These are phyloP conservation scores for Pectinophora gossypiella DNA, from an alignment of 1,140 invertebrate species.

Conservation along the genomic window DNA sequence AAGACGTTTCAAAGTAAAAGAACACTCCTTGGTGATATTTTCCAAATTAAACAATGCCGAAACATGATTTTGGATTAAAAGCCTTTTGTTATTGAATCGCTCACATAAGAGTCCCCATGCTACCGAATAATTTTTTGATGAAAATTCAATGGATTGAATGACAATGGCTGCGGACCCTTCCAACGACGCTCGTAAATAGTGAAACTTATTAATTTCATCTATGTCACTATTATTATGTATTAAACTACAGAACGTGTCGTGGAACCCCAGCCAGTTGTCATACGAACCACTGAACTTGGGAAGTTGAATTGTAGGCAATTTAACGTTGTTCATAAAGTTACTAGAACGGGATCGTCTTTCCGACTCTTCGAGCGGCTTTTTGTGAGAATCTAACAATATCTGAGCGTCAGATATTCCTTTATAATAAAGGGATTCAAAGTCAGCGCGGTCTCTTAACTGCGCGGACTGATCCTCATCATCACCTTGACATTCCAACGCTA, in stretches of 20 bases:
- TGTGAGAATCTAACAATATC: neutral
- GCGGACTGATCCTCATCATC: neutral
- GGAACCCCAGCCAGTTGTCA: neutral
- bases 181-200: neutral
- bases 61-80: no score
- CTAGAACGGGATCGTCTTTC: neutral
- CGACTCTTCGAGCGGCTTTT: neutral
- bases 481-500: neutral
- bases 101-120: constrained; percentile 7
- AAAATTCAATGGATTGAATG: constrained; percentile 4
- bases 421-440: neutral
- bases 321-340: constrained; percentile 1
- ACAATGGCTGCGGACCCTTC: neutral
- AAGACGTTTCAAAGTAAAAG: neutral
- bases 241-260: neutral
- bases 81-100: neutral
- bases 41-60: neutral
- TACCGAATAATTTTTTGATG: neutral
- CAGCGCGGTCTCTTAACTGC: neutral
- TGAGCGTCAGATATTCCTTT: neutral
- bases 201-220: no score
- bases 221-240: neutral
- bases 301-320: neutral
- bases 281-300: neutral
- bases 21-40: neutral